Percentiles rank a stretch among this genome's conserved stretches.
These are phyloP conservation scores for Cecidostiba fungosa DNA, from an alignment of 2,888 invertebrate genomes.

Conservation along the genomic window DNA sequence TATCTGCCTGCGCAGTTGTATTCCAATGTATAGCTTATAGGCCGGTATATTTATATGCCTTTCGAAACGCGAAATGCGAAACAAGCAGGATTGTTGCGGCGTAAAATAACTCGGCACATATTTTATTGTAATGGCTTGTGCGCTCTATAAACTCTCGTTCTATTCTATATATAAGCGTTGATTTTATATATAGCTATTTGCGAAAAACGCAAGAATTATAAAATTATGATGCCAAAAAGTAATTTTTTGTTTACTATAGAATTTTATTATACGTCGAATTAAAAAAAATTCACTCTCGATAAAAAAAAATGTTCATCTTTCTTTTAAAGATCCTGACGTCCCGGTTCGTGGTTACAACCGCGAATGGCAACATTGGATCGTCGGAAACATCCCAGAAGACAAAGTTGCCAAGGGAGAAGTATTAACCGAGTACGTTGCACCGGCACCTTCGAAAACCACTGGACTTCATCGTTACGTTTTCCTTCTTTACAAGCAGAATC, in stretches of 20 bases:
- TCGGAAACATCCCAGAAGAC: slow-evolving; percentile 79
- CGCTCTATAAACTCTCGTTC: no score
- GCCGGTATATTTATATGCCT: neutral
- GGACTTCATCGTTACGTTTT: slow-evolving; percentile 78
- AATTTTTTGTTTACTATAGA: no score
- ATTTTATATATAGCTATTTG: no score
- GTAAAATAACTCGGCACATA: neutral
- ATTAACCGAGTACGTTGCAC: slow-evolving; percentile 77
- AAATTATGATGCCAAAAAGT: no score
- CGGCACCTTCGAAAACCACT: slow-evolving; percentile 75
- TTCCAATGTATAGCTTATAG: no score
- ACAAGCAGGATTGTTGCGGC: neutral
- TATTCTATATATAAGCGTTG: no score
- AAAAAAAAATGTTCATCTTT: no score
- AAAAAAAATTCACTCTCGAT: no score
- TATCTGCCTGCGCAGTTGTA: neutral
- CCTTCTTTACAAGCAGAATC: slow-evolving; percentile 78
- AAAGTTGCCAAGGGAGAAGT: slow-evolving; percentile 77
- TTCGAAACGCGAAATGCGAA: slow-evolving; percentile 19
- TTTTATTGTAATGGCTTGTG: no score
- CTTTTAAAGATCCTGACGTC: slow-evolving; percentile 75
- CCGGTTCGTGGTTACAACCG: slow-evolving; percentile 76
- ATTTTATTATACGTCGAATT: no score
- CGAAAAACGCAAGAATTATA: no score
- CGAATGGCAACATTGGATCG: slow-evolving; percentile 78